phyloP scores from a whole-genome alignment of 2,113 vertebrate species.

The Trachemys scripta region DNA sequence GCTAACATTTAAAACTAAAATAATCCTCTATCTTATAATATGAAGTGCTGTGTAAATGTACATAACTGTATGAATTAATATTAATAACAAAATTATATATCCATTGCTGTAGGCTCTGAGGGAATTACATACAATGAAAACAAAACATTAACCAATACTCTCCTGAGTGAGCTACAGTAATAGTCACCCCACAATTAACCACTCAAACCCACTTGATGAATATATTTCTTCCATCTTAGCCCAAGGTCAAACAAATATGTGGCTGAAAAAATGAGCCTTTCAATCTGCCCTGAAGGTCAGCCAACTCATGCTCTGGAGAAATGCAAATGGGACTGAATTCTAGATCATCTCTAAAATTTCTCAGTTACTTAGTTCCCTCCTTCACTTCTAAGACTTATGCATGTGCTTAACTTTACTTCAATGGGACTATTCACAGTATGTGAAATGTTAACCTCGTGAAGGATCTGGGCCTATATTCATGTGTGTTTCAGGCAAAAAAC shows the following conservation, averaged over 20 bases:
- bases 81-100: background rate
- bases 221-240: background rate
- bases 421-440: background rate
- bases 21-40: background rate
- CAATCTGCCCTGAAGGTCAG: background rate
- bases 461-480: background rate
- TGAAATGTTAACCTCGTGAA: too few species aligned
- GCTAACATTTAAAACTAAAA: conserved; percentile 13
- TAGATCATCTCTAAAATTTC: background rate
- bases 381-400: background rate
- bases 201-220: background rate
- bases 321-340: background rate
- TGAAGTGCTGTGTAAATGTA: background rate
- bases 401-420: background rate
- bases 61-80: background rate
- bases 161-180: background rate
- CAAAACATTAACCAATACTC: background rate
- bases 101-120: background rate
- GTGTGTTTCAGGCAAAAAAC: background rate
- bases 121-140: background rate
- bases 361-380: background rate
- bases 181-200: background rate
- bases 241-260: background rate
- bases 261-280: background rate
- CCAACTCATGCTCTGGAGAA: background rate